These are phyloP conservation scores for Microctenopoma lineatum DNA, from an alignment of 2,797 vertebrate genomes.

Conservation along the genomic window DNA sequence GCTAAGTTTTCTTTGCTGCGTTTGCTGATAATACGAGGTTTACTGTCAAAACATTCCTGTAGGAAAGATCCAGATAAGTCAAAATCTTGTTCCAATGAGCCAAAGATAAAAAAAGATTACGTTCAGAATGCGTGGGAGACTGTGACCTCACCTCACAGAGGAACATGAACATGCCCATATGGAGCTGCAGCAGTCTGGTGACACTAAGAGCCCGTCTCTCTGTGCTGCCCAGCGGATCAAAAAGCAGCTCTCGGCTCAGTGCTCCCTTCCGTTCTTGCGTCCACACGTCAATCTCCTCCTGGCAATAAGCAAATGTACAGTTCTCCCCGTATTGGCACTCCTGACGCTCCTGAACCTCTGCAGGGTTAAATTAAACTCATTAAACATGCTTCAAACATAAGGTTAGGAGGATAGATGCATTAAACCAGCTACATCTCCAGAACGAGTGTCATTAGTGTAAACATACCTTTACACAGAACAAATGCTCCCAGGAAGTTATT, in stretches of 20 bases:
- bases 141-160: conserved; percentile 85
- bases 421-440: no score
- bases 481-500: conserved; percentile 98
- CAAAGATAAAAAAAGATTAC: neutral
- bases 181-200: conserved; percentile 86
- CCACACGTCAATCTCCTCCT: conserved; percentile 99
- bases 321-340: conserved; percentile 99
- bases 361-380: neutral
- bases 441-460: neutral
- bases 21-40: conserved; percentile 98
- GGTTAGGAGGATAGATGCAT: no score
- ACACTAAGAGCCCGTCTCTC: conserved; percentile 85
- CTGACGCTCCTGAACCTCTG: conserved; percentile 98
- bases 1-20: conserved; percentile 95
- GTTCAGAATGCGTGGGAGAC: no score
- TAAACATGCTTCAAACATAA: no score
- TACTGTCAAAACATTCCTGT: conserved; percentile 99
- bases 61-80: conserved; percentile 17
- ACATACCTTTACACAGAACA: conserved; percentile 95
- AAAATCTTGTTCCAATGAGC: neutral
- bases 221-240: conserved; percentile 88
- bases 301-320: conserved; percentile 99
- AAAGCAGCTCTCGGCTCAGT: conserved; percentile 96
- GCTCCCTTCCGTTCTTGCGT: conserved; percentile 98
- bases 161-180: conserved; percentile 92